Conservation (phyloP, 2,113 vertebrate genomes). For the Pycnonotus jocosus region DNA sequence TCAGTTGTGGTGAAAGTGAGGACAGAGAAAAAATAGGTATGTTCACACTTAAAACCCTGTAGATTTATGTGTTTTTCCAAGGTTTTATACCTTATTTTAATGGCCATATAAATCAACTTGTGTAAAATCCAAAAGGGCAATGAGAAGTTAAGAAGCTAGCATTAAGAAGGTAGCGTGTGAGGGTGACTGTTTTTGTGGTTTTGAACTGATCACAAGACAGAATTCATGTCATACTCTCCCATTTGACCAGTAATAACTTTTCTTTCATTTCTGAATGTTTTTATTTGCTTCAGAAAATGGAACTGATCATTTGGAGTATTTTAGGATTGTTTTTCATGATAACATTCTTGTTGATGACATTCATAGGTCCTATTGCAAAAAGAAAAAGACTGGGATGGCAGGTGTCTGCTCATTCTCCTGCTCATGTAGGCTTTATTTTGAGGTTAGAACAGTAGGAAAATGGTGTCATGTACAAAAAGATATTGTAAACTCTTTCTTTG, state of each 20-base stretch:
- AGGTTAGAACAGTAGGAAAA: neutral
- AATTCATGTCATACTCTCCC: neutral
- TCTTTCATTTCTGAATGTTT: neutral
- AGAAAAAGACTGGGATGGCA: neutral
- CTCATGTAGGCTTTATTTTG: neutral
- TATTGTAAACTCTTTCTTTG: neutral
- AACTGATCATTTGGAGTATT: neutral
- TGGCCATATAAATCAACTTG: neutral
- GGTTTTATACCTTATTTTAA: neutral
- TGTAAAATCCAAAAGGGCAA: neutral
- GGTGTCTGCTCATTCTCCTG: neutral
- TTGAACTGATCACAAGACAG: neutral
- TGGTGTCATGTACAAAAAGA: neutral
- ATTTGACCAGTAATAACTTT: neutral
- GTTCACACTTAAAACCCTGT: neutral
- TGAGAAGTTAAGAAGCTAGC: neutral
- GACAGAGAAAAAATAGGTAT: neutral
- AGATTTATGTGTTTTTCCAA: neutral
- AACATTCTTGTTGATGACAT: neutral
- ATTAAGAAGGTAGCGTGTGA: neutral
- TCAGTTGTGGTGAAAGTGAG: neutral
- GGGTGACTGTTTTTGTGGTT: neutral
- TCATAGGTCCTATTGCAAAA: neutral
- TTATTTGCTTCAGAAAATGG: neutral
- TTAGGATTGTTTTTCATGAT: neutral